phyloP scores from a whole-genome alignment of 2,888 invertebrate species.

The Acronicta aceris region DNA sequence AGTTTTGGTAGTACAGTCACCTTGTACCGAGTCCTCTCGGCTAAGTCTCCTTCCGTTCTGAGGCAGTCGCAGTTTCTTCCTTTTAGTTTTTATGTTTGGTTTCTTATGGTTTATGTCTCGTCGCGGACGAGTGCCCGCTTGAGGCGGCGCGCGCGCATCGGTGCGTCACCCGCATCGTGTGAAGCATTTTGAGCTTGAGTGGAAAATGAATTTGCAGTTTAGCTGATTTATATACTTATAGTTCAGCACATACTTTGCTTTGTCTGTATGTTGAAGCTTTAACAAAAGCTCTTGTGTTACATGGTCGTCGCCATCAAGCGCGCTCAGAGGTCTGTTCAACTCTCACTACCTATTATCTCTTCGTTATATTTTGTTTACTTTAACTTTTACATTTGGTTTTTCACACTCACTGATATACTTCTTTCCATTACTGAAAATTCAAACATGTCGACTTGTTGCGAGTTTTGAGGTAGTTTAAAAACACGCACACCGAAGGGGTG shows the following conservation, averaged over 20 bases:
- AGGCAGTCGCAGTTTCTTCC: slow-evolving; percentile 87
- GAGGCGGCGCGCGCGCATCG: slow-evolving; percentile 29
- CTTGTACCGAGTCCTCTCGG: slow-evolving; percentile 79
- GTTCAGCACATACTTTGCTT: slow-evolving; percentile 35
- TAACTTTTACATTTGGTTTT: slow-evolving; percentile 52
- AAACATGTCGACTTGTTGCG: slow-evolving; percentile 57
- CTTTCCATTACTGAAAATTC: slow-evolving; percentile 60
- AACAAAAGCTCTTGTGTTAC: slow-evolving; percentile 5
- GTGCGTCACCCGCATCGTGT: slow-evolving; percentile 16
- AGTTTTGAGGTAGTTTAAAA: slow-evolving; percentile 59
- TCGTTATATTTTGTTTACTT: slow-evolving; percentile 59
- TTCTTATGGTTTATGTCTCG: slow-evolving; percentile 44
- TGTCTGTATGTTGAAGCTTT: slow-evolving; percentile 14
- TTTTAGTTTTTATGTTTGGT: slow-evolving; percentile 59
- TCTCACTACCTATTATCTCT: slow-evolving; percentile 53
- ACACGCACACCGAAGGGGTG: not conserved
- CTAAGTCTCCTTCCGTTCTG: slow-evolving; percentile 79
- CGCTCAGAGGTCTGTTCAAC: slow-evolving; percentile 55
- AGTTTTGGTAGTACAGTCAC: slow-evolving; percentile 98
- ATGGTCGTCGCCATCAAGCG: slow-evolving; percentile 51
- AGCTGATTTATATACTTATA: slow-evolving; percentile 14
- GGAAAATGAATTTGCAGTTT: slow-evolving; percentile 20
- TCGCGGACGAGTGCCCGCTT: slow-evolving; percentile 43
- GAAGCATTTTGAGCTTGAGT: slow-evolving; percentile 28
- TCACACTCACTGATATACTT: slow-evolving; percentile 66